Conservation (phyloP, 1,140 invertebrate species). For the Drosophila kepulauana region DNA sequence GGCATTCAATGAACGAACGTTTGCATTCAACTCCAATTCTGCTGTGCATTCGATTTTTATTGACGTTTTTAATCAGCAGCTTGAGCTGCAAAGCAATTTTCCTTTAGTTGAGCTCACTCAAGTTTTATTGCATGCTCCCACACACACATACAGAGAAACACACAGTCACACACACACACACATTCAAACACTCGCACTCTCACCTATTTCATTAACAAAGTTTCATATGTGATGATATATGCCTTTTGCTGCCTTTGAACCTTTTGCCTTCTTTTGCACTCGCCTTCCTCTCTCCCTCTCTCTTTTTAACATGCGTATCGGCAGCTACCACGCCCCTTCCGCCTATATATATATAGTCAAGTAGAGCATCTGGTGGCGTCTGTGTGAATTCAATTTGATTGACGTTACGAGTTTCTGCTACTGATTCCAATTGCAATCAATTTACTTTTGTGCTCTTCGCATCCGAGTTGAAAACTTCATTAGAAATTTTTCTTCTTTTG, state of each 20-base stretch:
- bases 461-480: constrained; percentile 82
- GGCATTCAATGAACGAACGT: constrained; percentile 66
- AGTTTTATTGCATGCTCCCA: constrained; percentile 74
- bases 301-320: constrained; percentile 16
- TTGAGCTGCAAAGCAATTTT: constrained; percentile 47
- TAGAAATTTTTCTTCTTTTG: constrained; percentile 74
- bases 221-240: constrained; percentile 78
- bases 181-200: constrained; percentile 27
- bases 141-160: constrained; percentile 1
- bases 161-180: not conserved
- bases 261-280: constrained; percentile 21
- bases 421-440: constrained; percentile 84
- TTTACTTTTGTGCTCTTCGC: constrained; percentile 79
- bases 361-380: constrained; percentile 32
- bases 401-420: constrained; percentile 82
- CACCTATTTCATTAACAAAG: constrained; percentile 82
- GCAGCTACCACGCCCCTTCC: constrained; percentile 7
- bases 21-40: constrained; percentile 77
- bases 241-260: constrained; percentile 53
- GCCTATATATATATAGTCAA: not conserved
- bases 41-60: constrained; percentile 76
- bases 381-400: constrained; percentile 84
- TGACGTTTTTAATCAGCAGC: constrained; percentile 81
- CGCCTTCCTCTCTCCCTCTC: not conserved
- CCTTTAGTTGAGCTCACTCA: constrained; percentile 68